Base-by-base conservation (phyloP, 2,113 vertebrate genomes). In the Peromyscus californicus region DNA sequence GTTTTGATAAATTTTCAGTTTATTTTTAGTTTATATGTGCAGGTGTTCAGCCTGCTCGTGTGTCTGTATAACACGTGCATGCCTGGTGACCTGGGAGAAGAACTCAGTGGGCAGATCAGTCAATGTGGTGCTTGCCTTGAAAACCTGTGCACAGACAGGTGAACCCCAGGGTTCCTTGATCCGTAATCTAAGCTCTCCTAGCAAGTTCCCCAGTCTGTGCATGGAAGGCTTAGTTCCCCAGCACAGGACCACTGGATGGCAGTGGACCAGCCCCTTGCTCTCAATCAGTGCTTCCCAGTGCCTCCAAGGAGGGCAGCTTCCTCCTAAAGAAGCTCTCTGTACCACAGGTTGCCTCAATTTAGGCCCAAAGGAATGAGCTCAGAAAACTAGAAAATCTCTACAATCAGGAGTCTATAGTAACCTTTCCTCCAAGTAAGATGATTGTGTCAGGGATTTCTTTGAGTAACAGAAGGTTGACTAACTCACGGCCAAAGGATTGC, bases 91-190 rank as follows among this genome's bases (percentile, higher is more conserved):
- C 5, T 72, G 39, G 24, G 11, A 65, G 26, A 45, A 59, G 24
- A 84, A 65, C 7, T 1, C 24, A 11, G 26, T 17, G 19, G 7
- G 5, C 2, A 65, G 26, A 45, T 26, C 13, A 61, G 36, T 83
- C 36, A n/a, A n/a, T 39, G 57, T 4, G 16, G 12, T 19, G 24
- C 59, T 42, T 29, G n/a, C 22, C 24, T 39, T 42, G 2, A 31
- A 45, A 29, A 10, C 1, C n/a, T 0, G 7, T 42, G 15, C 2
- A 31, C 26, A 42, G 7, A 61, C 3, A 16, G 5, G 5, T 83
- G 7, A 5, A 61, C 3, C 0, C 6, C 59, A 45, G 9, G 7
- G 15, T 0, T 85, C n/a, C 26, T 29, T 42, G 7, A 16, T 2
- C 13, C 2, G 26, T 31, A 15, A 45, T 39, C 13, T 22, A 65